These are phyloP conservation scores for Meloidogyne exigua DNA, from an alignment of 1,140 invertebrate species.

Conservation along the genomic window DNA sequence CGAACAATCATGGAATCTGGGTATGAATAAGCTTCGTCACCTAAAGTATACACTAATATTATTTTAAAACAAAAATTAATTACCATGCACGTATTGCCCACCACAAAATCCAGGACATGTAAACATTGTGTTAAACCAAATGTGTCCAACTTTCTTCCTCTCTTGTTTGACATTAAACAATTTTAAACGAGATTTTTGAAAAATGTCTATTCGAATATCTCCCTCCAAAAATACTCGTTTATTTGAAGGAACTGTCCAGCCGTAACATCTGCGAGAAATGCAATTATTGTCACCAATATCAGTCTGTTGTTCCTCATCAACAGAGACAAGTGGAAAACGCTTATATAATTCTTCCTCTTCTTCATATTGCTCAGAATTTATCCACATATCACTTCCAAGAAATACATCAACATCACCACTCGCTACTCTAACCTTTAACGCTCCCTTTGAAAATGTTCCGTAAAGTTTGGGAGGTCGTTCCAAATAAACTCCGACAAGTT, in stretches of 20 bases:
- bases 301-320: slow-evolving; percentile 38
- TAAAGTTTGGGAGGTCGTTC: slow-evolving; percentile 51
- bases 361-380: slow-evolving; percentile 46
- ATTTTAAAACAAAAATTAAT: slow-evolving; percentile 12
- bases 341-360: slow-evolving; percentile 44
- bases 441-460: slow-evolving; percentile 46
- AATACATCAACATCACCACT: slow-evolving; percentile 52
- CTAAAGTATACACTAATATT: slow-evolving; percentile 37
- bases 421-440: slow-evolving; percentile 44
- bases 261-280: slow-evolving; percentile 54
- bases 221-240: slow-evolving; percentile 58
- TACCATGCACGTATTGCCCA: slow-evolving; percentile 53
- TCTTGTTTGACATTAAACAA: slow-evolving; percentile 49
- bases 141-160: slow-evolving; percentile 53
- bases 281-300: slow-evolving; percentile 20
- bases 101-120: slow-evolving; percentile 50
- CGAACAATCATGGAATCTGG: slow-evolving; percentile 38
- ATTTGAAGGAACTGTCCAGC: slow-evolving; percentile 56
- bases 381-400: slow-evolving; percentile 43
- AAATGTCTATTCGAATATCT: slow-evolving; percentile 58
- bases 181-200: slow-evolving; percentile 36
- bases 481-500: slow-evolving; percentile 59
- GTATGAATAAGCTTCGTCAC: slow-evolving; percentile 54
- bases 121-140: slow-evolving; percentile 64
- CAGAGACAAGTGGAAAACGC: slow-evolving; percentile 28